A percentile compares a stretch with the other conserved stretches of the same genome.
Evolutionary conservation across 2,888 invertebrate species (phyloP).

Genomic region (Entomobrya multifasciata): DNA sequence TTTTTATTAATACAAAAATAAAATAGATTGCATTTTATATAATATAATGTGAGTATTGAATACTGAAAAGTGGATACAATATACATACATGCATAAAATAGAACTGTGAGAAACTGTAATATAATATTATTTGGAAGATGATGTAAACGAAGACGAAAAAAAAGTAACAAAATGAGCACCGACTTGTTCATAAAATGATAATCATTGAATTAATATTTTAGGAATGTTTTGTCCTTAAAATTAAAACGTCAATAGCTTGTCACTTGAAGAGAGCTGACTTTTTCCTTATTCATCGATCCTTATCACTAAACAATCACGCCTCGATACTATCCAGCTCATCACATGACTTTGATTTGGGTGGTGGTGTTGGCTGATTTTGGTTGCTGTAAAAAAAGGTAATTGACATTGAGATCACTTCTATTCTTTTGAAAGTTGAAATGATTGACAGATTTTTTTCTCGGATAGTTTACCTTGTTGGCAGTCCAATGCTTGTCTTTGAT

Average conservation of each 20-base stretch:
- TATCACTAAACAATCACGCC: no score
- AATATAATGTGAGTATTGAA: no score
- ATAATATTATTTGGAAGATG: no score
- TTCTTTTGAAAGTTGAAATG: neutral
- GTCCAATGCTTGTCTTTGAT: neutral
- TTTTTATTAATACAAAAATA: no score
- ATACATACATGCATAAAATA: no score
- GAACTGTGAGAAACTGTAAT: no score
- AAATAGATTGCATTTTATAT: no score
- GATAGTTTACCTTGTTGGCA: neutral
- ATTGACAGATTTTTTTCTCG: constrained; percentile 31
- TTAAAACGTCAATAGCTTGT: neutral
- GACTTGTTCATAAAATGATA: no score
- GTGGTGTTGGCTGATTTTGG: constrained; percentile 66
- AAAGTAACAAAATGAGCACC: no score
- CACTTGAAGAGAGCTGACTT: neutral
- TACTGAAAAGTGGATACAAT: no score
- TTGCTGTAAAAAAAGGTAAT: constrained; percentile 80
- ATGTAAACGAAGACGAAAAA: no score
- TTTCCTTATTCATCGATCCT: neutral
- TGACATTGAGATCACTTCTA: neutral
- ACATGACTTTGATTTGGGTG: constrained; percentile 81
- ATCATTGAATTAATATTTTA: no score
- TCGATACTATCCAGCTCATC: constrained; percentile 81
- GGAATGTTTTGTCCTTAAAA: neutral